These are phyloP conservation scores for Ferrisia virgata DNA, from an alignment of 2,888 invertebrate genomes.

Conservation along the genomic window DNA sequence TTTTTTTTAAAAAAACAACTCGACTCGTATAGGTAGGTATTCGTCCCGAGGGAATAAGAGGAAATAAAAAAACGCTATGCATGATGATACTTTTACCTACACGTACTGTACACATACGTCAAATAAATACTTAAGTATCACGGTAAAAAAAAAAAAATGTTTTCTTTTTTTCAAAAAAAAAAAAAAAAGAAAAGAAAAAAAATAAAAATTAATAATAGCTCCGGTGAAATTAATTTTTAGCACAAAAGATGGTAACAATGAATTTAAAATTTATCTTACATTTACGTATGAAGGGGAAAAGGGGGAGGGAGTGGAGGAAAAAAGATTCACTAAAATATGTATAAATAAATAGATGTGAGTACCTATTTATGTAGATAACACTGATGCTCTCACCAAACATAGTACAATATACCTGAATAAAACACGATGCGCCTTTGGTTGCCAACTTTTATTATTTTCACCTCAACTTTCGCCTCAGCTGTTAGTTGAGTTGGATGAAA, in stretches of 20 bases:
- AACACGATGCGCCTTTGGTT: not conserved
- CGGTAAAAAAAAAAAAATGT: not conserved
- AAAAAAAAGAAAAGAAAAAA: not conserved
- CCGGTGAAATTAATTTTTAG: constrained; percentile 12
- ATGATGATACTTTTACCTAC: too few species aligned
- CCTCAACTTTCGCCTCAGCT: too few species aligned
- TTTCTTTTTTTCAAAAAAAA: not conserved
- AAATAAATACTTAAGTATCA: not conserved
- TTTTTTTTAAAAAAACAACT: too few species aligned
- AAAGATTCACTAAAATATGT: not conserved
- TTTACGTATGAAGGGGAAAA: constrained; percentile 16
- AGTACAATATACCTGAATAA: not conserved
- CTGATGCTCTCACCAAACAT: not conserved
- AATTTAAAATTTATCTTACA: constrained; percentile 20
- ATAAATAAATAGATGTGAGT: too few species aligned
- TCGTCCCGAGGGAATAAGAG: not conserved
- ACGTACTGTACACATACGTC: not conserved
- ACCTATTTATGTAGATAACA: too few species aligned
- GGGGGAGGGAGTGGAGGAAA: not conserved
- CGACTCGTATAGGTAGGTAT: constrained; percentile 3
- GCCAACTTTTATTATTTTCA: not conserved
- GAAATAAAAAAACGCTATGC: constrained; percentile 5
- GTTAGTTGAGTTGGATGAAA: too few species aligned
- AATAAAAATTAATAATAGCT: constrained; percentile 5
- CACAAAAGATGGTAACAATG: constrained; percentile 27